phyloP scores from a whole-genome alignment of 2,113 vertebrate genomes.

The Dasyprocta punctata region DNA sequence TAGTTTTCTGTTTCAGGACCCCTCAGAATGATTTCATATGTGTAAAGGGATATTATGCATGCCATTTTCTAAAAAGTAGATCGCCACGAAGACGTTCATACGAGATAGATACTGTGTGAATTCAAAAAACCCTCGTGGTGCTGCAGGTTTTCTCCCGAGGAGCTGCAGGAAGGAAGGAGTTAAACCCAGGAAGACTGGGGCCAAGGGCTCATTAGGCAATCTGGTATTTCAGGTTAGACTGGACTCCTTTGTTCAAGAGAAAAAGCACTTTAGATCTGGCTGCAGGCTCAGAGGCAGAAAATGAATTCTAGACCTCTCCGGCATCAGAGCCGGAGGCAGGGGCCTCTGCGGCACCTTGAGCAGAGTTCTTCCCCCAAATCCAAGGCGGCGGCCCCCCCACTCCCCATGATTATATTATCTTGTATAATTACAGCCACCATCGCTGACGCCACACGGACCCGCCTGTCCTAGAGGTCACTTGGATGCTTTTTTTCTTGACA shows the following conservation, averaged over 20 bases:
- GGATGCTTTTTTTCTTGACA: background rate
- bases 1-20: background rate
- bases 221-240: constrained; percentile 88
- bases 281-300: constrained; percentile 70
- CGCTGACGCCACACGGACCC: accelerated
- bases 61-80: background rate
- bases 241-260: constrained; percentile 79
- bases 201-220: constrained; percentile 81
- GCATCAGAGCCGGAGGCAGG: background rate
- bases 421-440: background rate
- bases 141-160: background rate
- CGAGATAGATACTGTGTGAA: accelerated
- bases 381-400: background rate
- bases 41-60: background rate
- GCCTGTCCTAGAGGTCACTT: accelerated
- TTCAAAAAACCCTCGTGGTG: background rate
- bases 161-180: constrained; percentile 81
- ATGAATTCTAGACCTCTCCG: constrained; percentile 29
- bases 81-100: background rate
- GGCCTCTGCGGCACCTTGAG: background rate
- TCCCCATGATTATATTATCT: background rate
- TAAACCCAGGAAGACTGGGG: constrained; percentile 80
- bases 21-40: background rate
- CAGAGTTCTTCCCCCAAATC: background rate
- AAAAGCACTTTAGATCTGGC: constrained; percentile 74